Conservation (phyloP, 2,888 invertebrate species). For the Cepaea hortensis region DNA sequence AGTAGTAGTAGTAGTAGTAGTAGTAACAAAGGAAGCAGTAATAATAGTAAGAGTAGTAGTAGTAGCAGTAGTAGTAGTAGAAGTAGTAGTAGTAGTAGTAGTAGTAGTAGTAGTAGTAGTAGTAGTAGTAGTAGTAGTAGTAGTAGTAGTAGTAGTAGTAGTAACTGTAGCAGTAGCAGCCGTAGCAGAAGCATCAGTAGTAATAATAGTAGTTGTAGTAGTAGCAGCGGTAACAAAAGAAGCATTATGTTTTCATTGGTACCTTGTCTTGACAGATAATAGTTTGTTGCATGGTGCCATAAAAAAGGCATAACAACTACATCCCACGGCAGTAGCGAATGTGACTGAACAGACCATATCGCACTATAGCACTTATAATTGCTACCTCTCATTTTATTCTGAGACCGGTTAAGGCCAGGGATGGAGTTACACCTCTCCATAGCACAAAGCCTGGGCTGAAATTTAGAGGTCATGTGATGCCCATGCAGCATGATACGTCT, state of each 20-base stretch:
- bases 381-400: too few species aligned
- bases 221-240: neutral
- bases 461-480: too few species aligned
- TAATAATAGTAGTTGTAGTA: neutral
- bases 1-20: neutral
- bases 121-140: slow-evolving; percentile 7
- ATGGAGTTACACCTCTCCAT: too few species aligned
- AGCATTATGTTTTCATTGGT: neutral
- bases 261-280: too few species aligned
- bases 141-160: slow-evolving; percentile 1
- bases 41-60: neutral
- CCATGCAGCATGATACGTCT: too few species aligned
- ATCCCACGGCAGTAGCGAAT: too few species aligned
- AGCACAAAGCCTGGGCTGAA: too few species aligned
- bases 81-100: neutral
- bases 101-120: slow-evolving; percentile 7
- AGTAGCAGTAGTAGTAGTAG: neutral
- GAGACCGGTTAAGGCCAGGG: too few species aligned
- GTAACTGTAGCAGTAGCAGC: neutral
- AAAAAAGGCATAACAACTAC: too few species aligned
- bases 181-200: neutral
- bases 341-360: too few species aligned
- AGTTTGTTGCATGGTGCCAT: too few species aligned
- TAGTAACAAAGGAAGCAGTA: neutral
- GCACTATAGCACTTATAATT: too few species aligned